Base-by-base conservation (phyloP, 2,113 vertebrate genomes). In the Ia io region DNA sequence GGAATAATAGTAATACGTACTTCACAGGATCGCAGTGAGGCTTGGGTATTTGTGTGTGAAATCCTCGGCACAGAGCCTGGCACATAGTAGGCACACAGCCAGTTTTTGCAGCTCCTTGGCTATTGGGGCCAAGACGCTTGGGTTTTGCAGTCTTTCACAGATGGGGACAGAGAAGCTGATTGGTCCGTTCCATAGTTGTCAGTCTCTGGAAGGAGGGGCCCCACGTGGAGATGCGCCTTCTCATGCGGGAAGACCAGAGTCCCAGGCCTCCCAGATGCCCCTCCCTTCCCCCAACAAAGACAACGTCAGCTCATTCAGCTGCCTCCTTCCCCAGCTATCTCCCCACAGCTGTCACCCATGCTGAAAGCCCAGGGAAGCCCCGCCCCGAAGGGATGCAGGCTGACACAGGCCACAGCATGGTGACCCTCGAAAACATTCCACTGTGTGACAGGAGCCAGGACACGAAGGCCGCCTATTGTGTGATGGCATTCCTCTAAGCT, bases 361-460 rank as follows among this genome's bases (percentile, higher is more conserved):
- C 40, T 13, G 47, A 40, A 74, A 59, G 47, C 59, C 40, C 12
- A 0, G 47, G 30, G 20, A 37, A 83, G 71, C 67, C 59, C 49
- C 13, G 42, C 40, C 84, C 25, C 17, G 59, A 63, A 32, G 35
- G 11, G 51, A 35, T 22, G 32, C 12, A n/a, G 25, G 2, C 14
- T 14, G 12, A 11, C 37, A 44, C 16, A 4, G 25, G 4, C 51
- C 53, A 14, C 28, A 56, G 14, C 4, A 4, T 0, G 10, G 5
- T 1, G 30, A 28, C n/a, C 32, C 30, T 30, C 42, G 10, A 44
- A 74, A 59, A 44, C 6, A 1, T 40, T 2, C 23, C 12, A 6
- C 59, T 5, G 3, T 11, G 1, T 30, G 12, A 53, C 40, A 67
- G 61, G 30, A 59, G 17, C 61, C 16, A 83, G 25, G 65, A n/a